Evolutionary conservation across 2,888 invertebrate species (phyloP).

Genomic region (Caenorhabditis imperialis): DNA sequence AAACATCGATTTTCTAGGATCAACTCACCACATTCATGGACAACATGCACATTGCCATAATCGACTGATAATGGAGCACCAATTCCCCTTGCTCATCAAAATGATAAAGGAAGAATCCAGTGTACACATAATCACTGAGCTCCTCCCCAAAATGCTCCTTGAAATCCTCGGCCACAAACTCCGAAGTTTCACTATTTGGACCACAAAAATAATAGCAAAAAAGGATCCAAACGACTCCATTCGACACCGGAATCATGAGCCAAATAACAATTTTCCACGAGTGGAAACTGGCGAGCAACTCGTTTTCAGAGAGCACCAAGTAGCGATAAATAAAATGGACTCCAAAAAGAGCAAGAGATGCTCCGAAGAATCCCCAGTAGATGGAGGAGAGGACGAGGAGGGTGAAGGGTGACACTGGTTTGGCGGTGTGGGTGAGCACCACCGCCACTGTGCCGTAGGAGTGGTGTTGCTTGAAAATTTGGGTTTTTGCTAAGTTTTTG

Average conservation of each 20-base stretch:
- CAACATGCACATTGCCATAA: not conserved
- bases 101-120: not conserved
- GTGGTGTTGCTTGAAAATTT: too few relatives aligned
- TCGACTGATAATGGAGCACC: not conserved
- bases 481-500: too few relatives aligned
- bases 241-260: not conserved
- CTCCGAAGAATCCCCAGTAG: slow-evolving; percentile 30
- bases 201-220: not conserved
- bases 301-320: slow-evolving; percentile 10
- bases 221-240: not conserved
- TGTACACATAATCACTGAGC: not conserved
- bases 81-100: not conserved
- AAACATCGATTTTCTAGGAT: too few relatives aligned
- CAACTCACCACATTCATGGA: not conserved
- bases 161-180: not conserved
- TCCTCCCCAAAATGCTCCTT: not conserved
- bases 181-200: not conserved
- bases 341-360: slow-evolving; percentile 19
- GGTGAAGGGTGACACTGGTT: not conserved
- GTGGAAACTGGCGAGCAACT: not conserved
- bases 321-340: slow-evolving; percentile 35
- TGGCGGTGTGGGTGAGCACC: not conserved
- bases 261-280: not conserved
- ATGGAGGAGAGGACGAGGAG: slow-evolving; percentile 6
- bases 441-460: not conserved